Evolutionary conservation across 2,797 vertebrate species (phyloP).

Genomic region (Acipenser oxyrinchus): DNA sequence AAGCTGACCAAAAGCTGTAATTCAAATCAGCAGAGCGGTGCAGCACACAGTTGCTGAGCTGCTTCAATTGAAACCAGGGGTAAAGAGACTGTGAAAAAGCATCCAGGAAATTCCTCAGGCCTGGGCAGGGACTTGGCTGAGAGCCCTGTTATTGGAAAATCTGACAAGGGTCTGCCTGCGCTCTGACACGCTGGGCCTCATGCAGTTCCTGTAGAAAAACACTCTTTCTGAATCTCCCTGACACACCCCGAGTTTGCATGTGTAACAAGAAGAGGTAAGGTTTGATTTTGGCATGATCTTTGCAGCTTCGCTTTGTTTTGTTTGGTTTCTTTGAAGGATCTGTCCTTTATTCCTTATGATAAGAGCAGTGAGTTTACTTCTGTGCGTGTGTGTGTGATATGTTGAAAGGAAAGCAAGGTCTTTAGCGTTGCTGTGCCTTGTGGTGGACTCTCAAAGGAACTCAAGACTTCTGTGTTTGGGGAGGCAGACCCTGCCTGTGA

Average conservation of each 20-base stretch:
- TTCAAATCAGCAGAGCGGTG: conserved; percentile 53
- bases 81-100: conserved; percentile 53
- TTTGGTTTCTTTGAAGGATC: conserved; percentile 7
- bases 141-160: conserved; percentile 77
- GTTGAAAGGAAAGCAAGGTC: neutral
- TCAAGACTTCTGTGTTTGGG: neutral
- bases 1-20: conserved; percentile 63
- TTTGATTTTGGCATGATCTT: conserved; percentile 15
- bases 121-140: conserved; percentile 77
- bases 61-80: conserved; percentile 58
- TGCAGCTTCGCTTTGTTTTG: conserved; percentile 17
- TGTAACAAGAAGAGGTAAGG: conserved; percentile 66
- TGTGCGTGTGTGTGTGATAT: neutral
- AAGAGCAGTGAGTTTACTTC: conserved; percentile 13
- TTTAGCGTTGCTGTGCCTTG: too few species aligned
- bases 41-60: conserved; percentile 51
- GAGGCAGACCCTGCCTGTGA: neutral
- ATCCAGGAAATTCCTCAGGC: conserved; percentile 82
- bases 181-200: conserved; percentile 65
- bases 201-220: conserved; percentile 40
- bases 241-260: conserved; percentile 29
- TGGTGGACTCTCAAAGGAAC: too few species aligned
- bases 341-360: neutral
- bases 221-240: conserved; percentile 37
- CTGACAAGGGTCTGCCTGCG: conserved; percentile 66